phyloP scores from a whole-genome alignment of 2,888 invertebrate species.

The Lycophotia porphyrea region DNA sequence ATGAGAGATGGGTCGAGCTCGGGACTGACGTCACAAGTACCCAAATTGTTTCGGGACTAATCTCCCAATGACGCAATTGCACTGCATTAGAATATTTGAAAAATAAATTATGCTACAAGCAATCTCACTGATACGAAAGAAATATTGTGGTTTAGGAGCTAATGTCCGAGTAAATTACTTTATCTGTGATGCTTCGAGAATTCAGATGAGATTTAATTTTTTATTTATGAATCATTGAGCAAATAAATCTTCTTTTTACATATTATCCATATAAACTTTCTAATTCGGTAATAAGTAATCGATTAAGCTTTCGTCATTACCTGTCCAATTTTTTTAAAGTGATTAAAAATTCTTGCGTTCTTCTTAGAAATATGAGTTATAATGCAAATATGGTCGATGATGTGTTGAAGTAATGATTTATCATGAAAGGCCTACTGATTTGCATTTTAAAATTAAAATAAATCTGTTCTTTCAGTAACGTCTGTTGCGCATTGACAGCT shows the following conservation, averaged over 20 bases:
- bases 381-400: slow-evolving; percentile 23
- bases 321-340: slow-evolving; percentile 20
- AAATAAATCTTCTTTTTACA: slow-evolving; percentile 65
- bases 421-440: slow-evolving; percentile 9
- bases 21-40: slow-evolving; percentile 71
- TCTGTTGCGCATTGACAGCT: slow-evolving; percentile 2
- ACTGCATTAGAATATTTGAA: slow-evolving; percentile 75
- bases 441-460: slow-evolving; percentile 4
- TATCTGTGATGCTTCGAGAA: slow-evolving; percentile 65
- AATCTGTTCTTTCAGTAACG: slow-evolving; percentile 1
- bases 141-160: slow-evolving; percentile 75
- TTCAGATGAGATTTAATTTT: slow-evolving; percentile 65
- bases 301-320: slow-evolving; percentile 48
- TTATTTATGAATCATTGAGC: slow-evolving; percentile 64
- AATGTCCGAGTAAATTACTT: slow-evolving; percentile 71
- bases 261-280: slow-evolving; percentile 58
- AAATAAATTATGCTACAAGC: slow-evolving; percentile 75
- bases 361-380: slow-evolving; percentile 35
- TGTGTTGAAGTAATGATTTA: slow-evolving; percentile 26
- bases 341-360: slow-evolving; percentile 38
- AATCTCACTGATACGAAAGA: slow-evolving; percentile 77
- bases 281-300: slow-evolving; percentile 57
- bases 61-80: slow-evolving; percentile 75
- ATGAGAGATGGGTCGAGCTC: slow-evolving; percentile 73
- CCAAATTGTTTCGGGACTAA: slow-evolving; percentile 71